These are phyloP conservation scores for Corythucha ciliata DNA, from an alignment of 2,888 invertebrate genomes.

Conservation along the genomic window DNA sequence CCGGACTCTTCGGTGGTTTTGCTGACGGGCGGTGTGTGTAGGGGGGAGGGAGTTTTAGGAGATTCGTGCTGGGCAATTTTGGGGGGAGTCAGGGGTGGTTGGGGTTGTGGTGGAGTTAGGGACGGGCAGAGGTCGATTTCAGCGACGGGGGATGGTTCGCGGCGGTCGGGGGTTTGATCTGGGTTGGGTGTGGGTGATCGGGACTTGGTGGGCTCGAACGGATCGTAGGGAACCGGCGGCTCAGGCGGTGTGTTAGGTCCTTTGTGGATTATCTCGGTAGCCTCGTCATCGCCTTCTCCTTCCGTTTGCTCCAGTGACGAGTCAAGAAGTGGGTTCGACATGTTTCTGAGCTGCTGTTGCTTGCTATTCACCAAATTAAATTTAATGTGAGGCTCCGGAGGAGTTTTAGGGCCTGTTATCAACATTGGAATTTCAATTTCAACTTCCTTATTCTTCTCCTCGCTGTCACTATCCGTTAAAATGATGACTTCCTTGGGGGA, in stretches of 20 bases:
- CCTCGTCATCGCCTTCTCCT: constrained; percentile 41
- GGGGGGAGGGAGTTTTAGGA: constrained; percentile 25
- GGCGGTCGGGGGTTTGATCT: constrained; percentile 15
- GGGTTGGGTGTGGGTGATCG: constrained; percentile 46
- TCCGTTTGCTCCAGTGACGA: constrained; percentile 36
- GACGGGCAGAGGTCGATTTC: constrained; percentile 10
- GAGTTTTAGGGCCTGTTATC: constrained; percentile 59
- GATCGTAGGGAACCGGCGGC: constrained; percentile 73
- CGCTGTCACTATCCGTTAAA: constrained; percentile 65
- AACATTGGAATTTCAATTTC: constrained; percentile 37
- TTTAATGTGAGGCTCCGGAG: constrained; percentile 61
- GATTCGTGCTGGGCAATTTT: constrained; percentile 19
- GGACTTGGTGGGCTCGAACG: constrained; percentile 83
- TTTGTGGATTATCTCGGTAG: constrained; percentile 43
- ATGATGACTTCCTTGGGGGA: constrained; percentile 74
- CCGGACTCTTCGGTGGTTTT: no score
- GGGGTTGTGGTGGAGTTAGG: constrained; percentile 8
- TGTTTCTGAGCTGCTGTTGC: constrained; percentile 46
- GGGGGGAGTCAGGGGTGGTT: constrained; percentile 21
- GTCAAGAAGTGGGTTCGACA: constrained; percentile 50
- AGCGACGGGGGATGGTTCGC: constrained; percentile 15
- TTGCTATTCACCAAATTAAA: constrained; percentile 50
- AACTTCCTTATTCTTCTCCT: constrained; percentile 38
- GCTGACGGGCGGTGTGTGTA: constrained; percentile 24
- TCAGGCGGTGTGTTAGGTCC: constrained; percentile 65